Evolutionary conservation across 23 tunicate genomes (phyloP).

Genomic region (Diplosoma virens): DNA sequence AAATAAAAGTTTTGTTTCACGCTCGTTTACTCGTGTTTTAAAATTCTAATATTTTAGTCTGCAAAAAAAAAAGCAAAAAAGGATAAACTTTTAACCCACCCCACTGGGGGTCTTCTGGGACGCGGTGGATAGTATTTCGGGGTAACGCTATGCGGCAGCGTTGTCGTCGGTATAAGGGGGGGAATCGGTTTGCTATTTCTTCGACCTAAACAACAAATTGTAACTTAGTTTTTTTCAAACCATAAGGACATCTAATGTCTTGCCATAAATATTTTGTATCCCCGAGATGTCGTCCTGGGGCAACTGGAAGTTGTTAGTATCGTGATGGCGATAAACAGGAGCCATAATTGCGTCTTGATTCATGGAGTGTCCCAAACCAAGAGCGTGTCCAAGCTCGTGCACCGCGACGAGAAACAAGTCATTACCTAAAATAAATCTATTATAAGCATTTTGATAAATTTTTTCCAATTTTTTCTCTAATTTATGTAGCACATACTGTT

Average conservation of each 20-base stretch:
- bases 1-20: no score
- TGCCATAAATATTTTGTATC: conserved; percentile 81
- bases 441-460: no score
- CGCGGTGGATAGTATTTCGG: no score
- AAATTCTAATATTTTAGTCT: no score
- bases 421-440: conserved; percentile 64
- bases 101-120: no score
- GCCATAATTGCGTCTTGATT: conserved; percentile 87
- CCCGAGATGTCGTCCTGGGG: conserved; percentile 91
- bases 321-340: conserved; percentile 77
- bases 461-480: no score
- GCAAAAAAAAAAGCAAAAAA: no score
- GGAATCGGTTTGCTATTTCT: not conserved
- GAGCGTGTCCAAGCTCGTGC: conserved; percentile 97
- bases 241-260: conserved; percentile 7
- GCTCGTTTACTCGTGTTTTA: no score
- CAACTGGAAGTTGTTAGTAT: conserved; percentile 59
- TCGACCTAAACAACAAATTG: not conserved
- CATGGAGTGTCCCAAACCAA: conserved; percentile 89
- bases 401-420: conserved; percentile 95
- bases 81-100: no score
- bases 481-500: no score
- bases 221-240: no score
- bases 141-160: no score
- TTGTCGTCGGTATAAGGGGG: conserved; percentile 18